A percentile compares a stretch with the other conserved stretches of the same genome.
Conservation (phyloP, 2,888 invertebrate species). For the Lasioglossum lativentre region DNA sequence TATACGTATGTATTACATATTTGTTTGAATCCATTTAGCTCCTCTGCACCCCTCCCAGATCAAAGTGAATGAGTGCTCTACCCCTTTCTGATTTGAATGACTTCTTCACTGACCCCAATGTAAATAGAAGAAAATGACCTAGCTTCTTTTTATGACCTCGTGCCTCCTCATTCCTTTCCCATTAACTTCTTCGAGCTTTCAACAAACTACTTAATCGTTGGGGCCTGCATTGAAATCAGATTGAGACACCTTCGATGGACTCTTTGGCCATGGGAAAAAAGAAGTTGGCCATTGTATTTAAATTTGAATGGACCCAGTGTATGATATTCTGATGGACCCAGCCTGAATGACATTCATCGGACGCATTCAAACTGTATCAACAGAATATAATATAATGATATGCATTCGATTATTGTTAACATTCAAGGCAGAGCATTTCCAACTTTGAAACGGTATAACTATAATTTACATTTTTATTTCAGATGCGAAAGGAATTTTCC, state of each 20-base stretch:
- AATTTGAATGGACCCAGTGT: conserved; percentile 17
- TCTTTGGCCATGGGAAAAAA: conserved; percentile 15
- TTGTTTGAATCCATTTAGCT: conserved; percentile 40
- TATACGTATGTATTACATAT: conserved; percentile 32
- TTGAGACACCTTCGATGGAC: conserved; percentile 31
- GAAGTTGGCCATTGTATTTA: conserved; percentile 27
- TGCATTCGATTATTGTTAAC: not conserved
- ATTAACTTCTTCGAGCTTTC: conserved; percentile 50
- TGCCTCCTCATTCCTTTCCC: conserved; percentile 39
- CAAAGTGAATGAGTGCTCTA: conserved; percentile 71
- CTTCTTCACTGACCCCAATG: conserved; percentile 57
- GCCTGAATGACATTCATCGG: not conserved
- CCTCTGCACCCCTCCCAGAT: conserved; percentile 51
- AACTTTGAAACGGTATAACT: not conserved
- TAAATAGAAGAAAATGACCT: conserved; percentile 62
- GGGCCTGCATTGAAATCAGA: conserved; percentile 37
- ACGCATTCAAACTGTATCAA: conserved; percentile 3
- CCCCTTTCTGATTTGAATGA: conserved; percentile 66
- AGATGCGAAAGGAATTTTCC: not conserved
- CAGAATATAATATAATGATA: not conserved
- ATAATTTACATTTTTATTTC: not conserved
- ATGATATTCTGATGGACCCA: no score
- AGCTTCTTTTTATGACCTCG: conserved; percentile 37
- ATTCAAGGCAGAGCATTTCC: not conserved
- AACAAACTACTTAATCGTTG: conserved; percentile 27